These are phyloP conservation scores for Anodontia alba DNA, from an alignment of 2,888 invertebrate genomes.

Conservation along the genomic window DNA sequence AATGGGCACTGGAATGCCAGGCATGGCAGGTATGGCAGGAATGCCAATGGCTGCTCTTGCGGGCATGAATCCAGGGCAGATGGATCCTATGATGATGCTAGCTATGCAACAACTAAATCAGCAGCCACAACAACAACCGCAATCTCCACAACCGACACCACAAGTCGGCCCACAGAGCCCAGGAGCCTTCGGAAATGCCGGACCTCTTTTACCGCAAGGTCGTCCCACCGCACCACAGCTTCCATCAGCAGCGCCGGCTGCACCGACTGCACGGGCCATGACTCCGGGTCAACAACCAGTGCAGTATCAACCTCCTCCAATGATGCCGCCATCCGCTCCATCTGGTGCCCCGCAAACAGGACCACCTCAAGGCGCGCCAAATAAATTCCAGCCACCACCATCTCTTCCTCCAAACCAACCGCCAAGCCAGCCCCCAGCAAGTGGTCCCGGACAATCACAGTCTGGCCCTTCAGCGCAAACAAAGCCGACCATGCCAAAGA, in stretches of 20 bases:
- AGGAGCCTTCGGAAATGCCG: not conserved
- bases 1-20: not conserved
- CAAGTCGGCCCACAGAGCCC: not conserved
- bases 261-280: not conserved
- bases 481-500: not conserved
- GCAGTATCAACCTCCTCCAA: not conserved
- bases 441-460: not conserved
- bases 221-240: not conserved
- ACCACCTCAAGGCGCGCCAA: not conserved
- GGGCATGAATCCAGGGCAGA: not conserved
- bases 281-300: not conserved
- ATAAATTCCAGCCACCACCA: not conserved
- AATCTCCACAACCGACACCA: not conserved
- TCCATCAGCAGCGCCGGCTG: not conserved
- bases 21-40: not conserved
- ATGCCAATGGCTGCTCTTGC: too few relatives aligned
- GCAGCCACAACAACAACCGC: not conserved
- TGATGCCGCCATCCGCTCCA: not conserved
- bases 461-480: not conserved
- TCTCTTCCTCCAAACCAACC: not conserved
- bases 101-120: not conserved
- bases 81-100: not conserved
- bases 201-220: too few relatives aligned
- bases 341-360: not conserved
- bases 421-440: not conserved